Conservation (phyloP, 2,797 vertebrate species). For the Eleutherodactylus coqui region DNA sequence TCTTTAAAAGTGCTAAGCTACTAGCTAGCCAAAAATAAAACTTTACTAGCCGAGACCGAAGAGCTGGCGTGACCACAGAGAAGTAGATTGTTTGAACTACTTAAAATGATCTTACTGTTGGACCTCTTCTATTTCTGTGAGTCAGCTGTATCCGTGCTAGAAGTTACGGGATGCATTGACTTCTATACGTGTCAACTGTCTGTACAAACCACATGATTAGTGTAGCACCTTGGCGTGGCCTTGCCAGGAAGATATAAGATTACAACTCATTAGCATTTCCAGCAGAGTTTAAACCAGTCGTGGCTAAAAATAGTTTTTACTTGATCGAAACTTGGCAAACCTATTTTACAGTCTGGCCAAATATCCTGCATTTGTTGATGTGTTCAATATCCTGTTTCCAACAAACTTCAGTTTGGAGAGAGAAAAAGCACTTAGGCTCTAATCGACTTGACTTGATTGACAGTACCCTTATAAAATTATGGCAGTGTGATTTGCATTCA, state of each 20-base stretch:
- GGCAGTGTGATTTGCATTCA: neutral
- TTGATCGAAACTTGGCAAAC: constrained; percentile 64
- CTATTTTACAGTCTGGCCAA: constrained; percentile 58
- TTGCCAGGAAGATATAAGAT: constrained; percentile 54
- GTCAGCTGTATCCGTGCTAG: neutral
- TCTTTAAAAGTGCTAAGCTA: neutral
- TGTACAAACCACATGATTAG: constrained; percentile 34
- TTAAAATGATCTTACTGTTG: neutral
- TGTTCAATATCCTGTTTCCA: constrained; percentile 63
- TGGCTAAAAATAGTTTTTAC: constrained; percentile 62
- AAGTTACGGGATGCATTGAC: neutral
- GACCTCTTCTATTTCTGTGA: neutral
- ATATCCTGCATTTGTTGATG: constrained; percentile 64
- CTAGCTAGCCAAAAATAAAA: neutral
- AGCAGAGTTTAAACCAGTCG: constrained; percentile 51
- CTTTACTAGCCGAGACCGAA: neutral
- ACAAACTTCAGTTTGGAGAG: constrained; percentile 50
- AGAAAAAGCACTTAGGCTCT: constrained; percentile 49
- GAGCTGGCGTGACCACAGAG: neutral
- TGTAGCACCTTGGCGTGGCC: constrained; percentile 39
- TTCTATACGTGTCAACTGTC: constrained; percentile 24
- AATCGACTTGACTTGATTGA: constrained; percentile 52
- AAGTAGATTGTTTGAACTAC: neutral
- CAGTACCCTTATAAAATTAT: constrained; percentile 43
- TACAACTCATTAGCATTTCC: constrained; percentile 61